Base-by-base conservation (phyloP, 2,113 vertebrate species). In the Syngnathus typhle region DNA sequence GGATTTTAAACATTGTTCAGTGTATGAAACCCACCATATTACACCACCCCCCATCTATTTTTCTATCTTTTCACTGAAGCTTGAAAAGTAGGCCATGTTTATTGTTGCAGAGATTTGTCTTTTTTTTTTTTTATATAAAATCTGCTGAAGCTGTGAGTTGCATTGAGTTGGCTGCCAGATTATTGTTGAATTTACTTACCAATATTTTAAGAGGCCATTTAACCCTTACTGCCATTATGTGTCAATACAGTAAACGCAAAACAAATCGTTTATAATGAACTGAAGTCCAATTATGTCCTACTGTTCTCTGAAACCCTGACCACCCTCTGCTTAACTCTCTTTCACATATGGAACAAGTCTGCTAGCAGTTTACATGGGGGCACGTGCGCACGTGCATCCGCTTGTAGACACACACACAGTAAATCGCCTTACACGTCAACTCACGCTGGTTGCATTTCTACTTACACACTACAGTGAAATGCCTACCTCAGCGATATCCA, bases 291-390 rank as follows among this genome's bases (percentile, higher is more conserved):
- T 77, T 70, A 69, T 39, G 46, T 73, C 67, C 52, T 4, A 36
- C 44, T 5, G 64, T 1, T 7, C 15, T 49, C 23, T 11, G 18
- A 46, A 70, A 74, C 77, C 69, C 65, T 69, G 70, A 71, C 78
- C 75, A 70, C 82, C 87, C 88, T 82, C 87, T 85, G 83, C 69
- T 85, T 73, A 76, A 75, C 70, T 68, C 75, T 58, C 55, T 55
- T 69, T 21, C 77, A 83, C 86, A 89, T 89, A 82, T 90, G 89
- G 85, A 78, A 71, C 68, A 43, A 52, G 70, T 78, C 82, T 89
- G 81, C 51, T 52, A 49, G 81, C 27, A 67, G 74, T 84, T 81
- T 75, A 11, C 49, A 67, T 39, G 69, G 11, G 67, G 52, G 60
- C 75, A 67, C 52, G 27, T 73, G 73, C 12, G 10, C 69, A 2